Evolutionary conservation across 1,140 invertebrate species (phyloP).

Genomic region (Scylla paramamosain): DNA sequence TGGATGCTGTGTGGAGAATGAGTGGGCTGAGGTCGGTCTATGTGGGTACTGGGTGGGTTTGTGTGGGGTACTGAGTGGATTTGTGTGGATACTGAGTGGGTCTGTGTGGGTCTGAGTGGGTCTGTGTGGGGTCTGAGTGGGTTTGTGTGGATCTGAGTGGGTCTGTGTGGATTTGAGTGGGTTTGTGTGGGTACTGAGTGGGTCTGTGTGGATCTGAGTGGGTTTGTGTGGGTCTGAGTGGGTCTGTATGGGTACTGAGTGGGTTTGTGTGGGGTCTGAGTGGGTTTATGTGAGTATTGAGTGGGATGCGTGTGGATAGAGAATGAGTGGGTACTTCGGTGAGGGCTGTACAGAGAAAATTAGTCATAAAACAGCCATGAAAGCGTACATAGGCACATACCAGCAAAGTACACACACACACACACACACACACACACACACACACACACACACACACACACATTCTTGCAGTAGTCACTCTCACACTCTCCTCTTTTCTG

Average conservation of each 20-base stretch:
- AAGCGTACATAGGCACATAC: neutral
- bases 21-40: neutral
- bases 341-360: too few relatives aligned
- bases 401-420: neutral
- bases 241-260: neutral
- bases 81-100: too few relatives aligned
- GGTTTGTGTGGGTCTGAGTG: neutral
- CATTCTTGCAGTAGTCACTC: neutral
- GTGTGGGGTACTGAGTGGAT: too few relatives aligned
- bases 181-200: neutral
- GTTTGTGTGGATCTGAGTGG: neutral
- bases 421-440: conserved; percentile 6
- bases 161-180: neutral
- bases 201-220: neutral
- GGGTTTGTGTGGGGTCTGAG: neutral
- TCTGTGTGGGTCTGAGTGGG: neutral
- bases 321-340: neutral
- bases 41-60: too few relatives aligned
- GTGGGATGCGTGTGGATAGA: neutral
- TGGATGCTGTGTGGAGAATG: too few relatives aligned
- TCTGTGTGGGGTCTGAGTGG: neutral
- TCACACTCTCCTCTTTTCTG: neutral
- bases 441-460: conserved; percentile 18
- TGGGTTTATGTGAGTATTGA: neutral
- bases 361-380: too few relatives aligned